phyloP scores from a whole-genome alignment of 2,888 invertebrate genomes.

The Autographa pulchrina region DNA sequence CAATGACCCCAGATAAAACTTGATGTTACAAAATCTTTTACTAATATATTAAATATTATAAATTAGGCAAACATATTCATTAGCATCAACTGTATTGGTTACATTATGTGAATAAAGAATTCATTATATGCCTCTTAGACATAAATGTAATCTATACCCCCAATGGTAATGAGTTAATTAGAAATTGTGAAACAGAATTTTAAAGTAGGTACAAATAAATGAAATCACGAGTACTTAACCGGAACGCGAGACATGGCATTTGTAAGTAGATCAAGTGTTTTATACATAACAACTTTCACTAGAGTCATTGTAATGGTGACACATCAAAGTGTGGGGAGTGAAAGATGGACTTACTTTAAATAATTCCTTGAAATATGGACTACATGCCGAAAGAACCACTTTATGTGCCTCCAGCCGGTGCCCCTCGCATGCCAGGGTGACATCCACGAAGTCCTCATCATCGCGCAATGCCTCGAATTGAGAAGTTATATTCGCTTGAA shows the following conservation, averaged over 20 bases:
- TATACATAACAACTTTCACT: constrained; percentile 90
- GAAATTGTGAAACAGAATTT: constrained; percentile 89
- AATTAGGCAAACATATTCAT: constrained; percentile 66
- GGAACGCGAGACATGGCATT: constrained; percentile 90
- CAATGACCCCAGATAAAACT: constrained; percentile 61
- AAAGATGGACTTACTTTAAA: constrained; percentile 93
- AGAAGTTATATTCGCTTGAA: constrained; percentile 95
- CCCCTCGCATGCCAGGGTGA: constrained; percentile 96
- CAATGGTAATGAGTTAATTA: constrained; percentile 87
- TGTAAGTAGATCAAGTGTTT: constrained; percentile 90
- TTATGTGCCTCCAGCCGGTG: constrained; percentile 95
- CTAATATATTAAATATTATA: constrained; percentile 63
- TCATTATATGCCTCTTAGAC: constrained; percentile 67
- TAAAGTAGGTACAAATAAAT: constrained; percentile 88
- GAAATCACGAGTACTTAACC: constrained; percentile 89
- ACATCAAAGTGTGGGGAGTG: constrained; percentile 89
- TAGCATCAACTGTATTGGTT: constrained; percentile 69
- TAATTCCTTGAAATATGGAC: constrained; percentile 96
- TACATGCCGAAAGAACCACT: constrained; percentile 95
- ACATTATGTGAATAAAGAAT: constrained; percentile 66
- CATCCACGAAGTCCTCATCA: constrained; percentile 96
- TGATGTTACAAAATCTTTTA: constrained; percentile 62
- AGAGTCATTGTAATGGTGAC: constrained; percentile 90
- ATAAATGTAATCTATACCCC: constrained; percentile 73
- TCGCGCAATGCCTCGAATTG: constrained; percentile 95